Evolutionary conservation across 2,113 vertebrate genomes (phyloP).

Genomic region (Isichthys henryi): DNA sequence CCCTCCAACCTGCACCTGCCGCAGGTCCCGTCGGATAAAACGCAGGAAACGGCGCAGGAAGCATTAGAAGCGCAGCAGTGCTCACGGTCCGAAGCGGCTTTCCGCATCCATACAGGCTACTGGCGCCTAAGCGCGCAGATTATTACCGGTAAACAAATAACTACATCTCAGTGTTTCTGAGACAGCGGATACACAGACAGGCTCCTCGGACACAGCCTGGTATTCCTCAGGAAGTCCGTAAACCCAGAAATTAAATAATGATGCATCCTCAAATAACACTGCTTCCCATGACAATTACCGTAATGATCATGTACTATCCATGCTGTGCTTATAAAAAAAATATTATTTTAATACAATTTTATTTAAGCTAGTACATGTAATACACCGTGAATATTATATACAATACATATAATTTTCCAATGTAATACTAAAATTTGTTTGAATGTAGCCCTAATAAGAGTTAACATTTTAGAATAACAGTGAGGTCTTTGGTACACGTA

Average conservation of each 20-base stretch:
- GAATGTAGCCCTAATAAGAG: background rate
- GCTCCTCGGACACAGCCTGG: background rate
- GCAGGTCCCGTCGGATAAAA: background rate
- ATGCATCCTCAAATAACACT: background rate
- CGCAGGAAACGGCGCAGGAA: background rate
- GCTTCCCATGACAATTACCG: background rate
- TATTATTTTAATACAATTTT: background rate
- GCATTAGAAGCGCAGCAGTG: background rate
- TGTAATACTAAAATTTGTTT: background rate
- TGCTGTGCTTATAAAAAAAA: background rate
- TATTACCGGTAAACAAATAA: background rate
- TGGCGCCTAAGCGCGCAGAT: background rate
- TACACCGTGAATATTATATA: background rate
- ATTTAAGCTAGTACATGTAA: background rate
- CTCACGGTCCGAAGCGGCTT: background rate
- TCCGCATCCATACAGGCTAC: background rate
- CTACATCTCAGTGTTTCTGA: background rate
- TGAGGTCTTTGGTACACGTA: background rate
- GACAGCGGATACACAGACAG: background rate
- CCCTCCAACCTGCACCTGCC: background rate
- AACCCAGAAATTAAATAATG: background rate
- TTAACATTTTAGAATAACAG: background rate
- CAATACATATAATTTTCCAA: background rate
- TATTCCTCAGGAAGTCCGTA: background rate
- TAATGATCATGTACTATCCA: background rate